These are phyloP conservation scores for Porites lutea DNA, from an alignment of 64 coral and sea anemone species.

Conservation along the genomic window DNA sequence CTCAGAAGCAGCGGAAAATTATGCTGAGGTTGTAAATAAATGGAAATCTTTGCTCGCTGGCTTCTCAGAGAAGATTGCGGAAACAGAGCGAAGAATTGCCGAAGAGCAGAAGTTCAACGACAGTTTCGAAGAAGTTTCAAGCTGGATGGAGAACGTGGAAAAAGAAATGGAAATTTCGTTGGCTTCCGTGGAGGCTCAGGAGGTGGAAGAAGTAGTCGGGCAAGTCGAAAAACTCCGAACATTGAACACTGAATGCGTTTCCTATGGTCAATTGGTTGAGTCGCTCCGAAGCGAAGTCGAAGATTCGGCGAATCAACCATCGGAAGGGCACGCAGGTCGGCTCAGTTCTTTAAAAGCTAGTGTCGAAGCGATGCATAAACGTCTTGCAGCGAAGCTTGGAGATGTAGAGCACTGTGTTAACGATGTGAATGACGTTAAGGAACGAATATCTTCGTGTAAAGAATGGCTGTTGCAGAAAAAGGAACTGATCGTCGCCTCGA, in stretches of 20 bases:
- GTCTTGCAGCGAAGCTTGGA: constrained; percentile 29
- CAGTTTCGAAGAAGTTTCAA: constrained; percentile 61
- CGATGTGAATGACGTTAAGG: constrained; percentile 4
- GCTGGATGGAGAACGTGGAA: constrained; percentile 70
- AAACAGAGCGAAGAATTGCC: constrained; percentile 49
- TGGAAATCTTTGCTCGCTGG: constrained; percentile 64
- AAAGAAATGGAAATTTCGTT: constrained; percentile 53
- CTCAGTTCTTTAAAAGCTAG: constrained; percentile 60
- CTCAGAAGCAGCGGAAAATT: constrained; percentile 30
- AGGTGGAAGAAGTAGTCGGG: constrained; percentile 61
- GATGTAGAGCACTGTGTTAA: constrained; percentile 19
- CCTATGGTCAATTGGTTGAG: constrained; percentile 65
- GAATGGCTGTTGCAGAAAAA: constrained; percentile 54
- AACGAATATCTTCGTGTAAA: constrained; percentile 41
- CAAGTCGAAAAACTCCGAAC: constrained; percentile 59
- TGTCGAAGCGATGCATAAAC: constrained; percentile 39
- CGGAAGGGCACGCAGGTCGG: constrained; percentile 30
- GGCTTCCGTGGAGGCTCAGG: constrained; percentile 41
- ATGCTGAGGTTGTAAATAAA: constrained; percentile 57
- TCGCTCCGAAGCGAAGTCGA: constrained; percentile 62
- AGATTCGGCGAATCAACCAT: constrained; percentile 28
- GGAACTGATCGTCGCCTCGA: constrained; percentile 6
- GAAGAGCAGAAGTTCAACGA: constrained; percentile 61
- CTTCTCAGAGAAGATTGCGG: constrained; percentile 51
- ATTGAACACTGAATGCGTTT: constrained; percentile 65